Percentiles rank a stretch among this genome's conserved stretches.
These are phyloP conservation scores for Apis dorsata DNA, from an alignment of 1,140 invertebrate genomes.

Conservation along the genomic window DNA sequence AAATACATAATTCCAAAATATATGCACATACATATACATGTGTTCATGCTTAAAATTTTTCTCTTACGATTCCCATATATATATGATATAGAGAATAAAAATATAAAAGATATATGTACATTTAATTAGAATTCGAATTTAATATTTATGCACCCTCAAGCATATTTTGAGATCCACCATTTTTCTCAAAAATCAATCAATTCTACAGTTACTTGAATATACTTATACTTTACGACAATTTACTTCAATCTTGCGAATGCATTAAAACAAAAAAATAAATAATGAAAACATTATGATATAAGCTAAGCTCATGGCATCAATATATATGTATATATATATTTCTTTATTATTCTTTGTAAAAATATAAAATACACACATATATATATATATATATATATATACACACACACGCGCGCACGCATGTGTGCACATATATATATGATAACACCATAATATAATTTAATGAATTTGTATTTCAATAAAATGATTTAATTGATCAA, in stretches of 20 bases:
- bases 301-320: conserved; percentile 76
- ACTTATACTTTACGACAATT: conserved; percentile 79
- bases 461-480: conserved; percentile 55
- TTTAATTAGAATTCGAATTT: conserved; percentile 55
- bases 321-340: conserved; percentile 59
- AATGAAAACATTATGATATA: conserved; percentile 77
- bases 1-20: conserved; percentile 55
- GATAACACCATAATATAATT: conserved; percentile 54
- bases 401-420: conserved; percentile 6
- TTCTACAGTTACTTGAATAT: conserved; percentile 78
- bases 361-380: conserved; percentile 42
- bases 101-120: conserved; percentile 41
- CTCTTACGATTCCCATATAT: conserved; percentile 25
- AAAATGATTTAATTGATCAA: conserved; percentile 53
- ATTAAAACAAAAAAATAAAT: conserved; percentile 75
- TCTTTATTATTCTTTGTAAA: conserved; percentile 44
- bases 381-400: conserved; percentile 24
- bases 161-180: conserved; percentile 79
- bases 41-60: conserved; percentile 58
- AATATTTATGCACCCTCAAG: conserved; percentile 68
- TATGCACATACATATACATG: conserved; percentile 62
- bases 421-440: conserved; percentile 32
- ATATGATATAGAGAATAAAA: conserved; percentile 36
- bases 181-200: conserved; percentile 75
- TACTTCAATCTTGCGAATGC: conserved; percentile 80